Percentiles rank a stretch among this genome's conserved stretches.
phyloP scores from a whole-genome alignment of 2,797 vertebrate species.

The Pseudomugil tenellus region DNA sequence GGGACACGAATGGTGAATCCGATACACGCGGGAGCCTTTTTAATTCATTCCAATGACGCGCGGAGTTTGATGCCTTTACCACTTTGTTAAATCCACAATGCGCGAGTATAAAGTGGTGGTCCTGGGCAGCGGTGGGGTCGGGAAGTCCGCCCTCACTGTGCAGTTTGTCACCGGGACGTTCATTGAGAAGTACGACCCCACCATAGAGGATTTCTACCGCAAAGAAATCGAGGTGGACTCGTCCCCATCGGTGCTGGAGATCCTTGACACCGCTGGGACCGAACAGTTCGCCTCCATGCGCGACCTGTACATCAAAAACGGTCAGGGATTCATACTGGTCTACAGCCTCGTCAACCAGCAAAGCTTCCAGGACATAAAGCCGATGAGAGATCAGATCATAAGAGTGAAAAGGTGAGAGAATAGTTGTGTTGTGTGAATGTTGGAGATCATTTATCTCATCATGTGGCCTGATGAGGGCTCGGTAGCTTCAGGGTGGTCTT shows the following conservation, averaged over 20 bases:
- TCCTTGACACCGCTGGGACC: conserved; percentile 95
- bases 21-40: conserved; percentile 45
- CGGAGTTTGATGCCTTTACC: conserved; percentile 63
- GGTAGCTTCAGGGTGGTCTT: conserved; percentile 41
- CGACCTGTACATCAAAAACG: conserved; percentile 98
- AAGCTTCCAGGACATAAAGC: conserved; percentile 97
- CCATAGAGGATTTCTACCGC: conserved; percentile 98
- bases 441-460: conserved; percentile 9
- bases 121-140: conserved; percentile 95
- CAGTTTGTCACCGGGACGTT: conserved; percentile 97
- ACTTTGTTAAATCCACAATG: conserved; percentile 81
- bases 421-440: conserved; percentile 8
- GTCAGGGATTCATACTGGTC: conserved; percentile 95
- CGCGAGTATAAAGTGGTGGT: conserved; percentile 99
- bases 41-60: conserved; percentile 71
- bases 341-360: conserved; percentile 98
- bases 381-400: conserved; percentile 98
- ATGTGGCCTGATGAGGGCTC: conserved; percentile 28
- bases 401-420: conserved; percentile 91
- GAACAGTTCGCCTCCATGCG: conserved; percentile 98
- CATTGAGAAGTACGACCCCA: conserved; percentile 98
- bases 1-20: conserved; percentile 69
- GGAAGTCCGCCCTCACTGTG: conserved; percentile 96
- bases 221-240: conserved; percentile 98
- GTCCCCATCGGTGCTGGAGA: conserved; percentile 95